Percentiles rank a stretch among this genome's conserved stretches.
Evolutionary conservation across 2,113 vertebrate species (phyloP).

Genomic region (Dicerorhinus sumatrensis): DNA sequence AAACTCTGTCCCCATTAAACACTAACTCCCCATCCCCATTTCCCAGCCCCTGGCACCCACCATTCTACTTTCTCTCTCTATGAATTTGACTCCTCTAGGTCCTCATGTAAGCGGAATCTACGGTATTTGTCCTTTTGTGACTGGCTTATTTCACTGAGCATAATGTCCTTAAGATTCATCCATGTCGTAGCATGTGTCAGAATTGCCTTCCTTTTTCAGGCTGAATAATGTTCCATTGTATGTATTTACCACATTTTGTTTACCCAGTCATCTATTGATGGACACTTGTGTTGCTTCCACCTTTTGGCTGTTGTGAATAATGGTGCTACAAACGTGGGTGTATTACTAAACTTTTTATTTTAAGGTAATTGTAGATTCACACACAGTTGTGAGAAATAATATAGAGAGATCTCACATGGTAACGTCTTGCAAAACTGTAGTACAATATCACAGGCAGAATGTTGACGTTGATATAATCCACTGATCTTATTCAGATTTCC

Average conservation of each 20-base stretch:
- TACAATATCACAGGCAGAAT: background rate
- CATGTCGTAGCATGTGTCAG: background rate
- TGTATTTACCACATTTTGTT: background rate
- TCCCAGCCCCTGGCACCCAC: background rate
- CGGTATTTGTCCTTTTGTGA: background rate
- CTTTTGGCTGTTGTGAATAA: background rate
- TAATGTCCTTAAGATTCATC: background rate
- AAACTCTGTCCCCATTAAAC: background rate
- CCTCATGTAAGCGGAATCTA: background rate
- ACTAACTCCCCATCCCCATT: accelerated
- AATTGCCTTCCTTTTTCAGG: background rate
- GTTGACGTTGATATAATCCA: background rate
- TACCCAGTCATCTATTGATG: background rate
- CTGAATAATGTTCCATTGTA: background rate
- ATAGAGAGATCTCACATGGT: background rate
- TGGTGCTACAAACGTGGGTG: background rate
- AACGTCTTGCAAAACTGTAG: background rate
- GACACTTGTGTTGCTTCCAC: background rate
- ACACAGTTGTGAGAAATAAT: background rate
- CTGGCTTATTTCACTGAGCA: background rate
- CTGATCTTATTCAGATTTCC: background rate
- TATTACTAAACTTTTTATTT: background rate
- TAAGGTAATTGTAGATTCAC: background rate
- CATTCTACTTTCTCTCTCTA: background rate
- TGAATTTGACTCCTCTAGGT: background rate